Evolutionary conservation across 2,797 vertebrate species (phyloP), one percentile per base, ranked within the genome.

Genomic region (Microctenopoma stevenorrisi): DNA sequence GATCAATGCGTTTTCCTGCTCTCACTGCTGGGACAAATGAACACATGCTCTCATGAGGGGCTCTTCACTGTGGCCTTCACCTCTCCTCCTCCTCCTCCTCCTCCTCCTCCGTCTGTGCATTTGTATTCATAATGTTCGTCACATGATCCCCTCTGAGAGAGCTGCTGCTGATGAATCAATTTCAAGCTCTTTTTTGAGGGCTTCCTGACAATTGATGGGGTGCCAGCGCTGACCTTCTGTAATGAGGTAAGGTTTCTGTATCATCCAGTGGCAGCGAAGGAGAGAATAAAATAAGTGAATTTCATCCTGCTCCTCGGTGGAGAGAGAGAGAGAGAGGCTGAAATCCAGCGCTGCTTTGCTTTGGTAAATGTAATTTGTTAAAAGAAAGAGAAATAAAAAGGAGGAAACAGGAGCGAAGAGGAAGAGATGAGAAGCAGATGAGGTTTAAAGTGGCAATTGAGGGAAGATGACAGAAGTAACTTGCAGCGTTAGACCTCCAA

Each of bases 191-290:
- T 79, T 74, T 79, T 48, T 57, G 57, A 79, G 72, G 64, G 74
- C 56, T 73, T 70, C 67, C 66, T 72, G 62, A 83, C 76, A 72
- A 66, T 37, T 64, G 66, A 72, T 49, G 72, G 59, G 70, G n/a
- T 71, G 79, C 53, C 59, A 18, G 43, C 28, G 51, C 53, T 87
- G 85, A 89, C 88, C 85, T 88, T 88, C 82, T 61, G 64, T 79
- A 78, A 85, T 54, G 72, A 85, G 78, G 64, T 68, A 73, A 51
- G 68, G 85, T 58, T 61, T 81, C 43, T 13, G 6, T 74, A 53
- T 75, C 69, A 60, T 75, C 72, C 63, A 33, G 49, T 3, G 8
- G 42, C 7, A n/a, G 59, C 5, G n/a, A 65, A 26, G n/a, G 18
- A 16, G 3, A 26, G 28, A 35, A 30, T 13, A 38, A 50, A 16